Evolutionary conservation across 1,140 invertebrate species (phyloP), one percentile per base, ranked within the genome.

Genomic region (Trichogramma pretiosum): DNA sequence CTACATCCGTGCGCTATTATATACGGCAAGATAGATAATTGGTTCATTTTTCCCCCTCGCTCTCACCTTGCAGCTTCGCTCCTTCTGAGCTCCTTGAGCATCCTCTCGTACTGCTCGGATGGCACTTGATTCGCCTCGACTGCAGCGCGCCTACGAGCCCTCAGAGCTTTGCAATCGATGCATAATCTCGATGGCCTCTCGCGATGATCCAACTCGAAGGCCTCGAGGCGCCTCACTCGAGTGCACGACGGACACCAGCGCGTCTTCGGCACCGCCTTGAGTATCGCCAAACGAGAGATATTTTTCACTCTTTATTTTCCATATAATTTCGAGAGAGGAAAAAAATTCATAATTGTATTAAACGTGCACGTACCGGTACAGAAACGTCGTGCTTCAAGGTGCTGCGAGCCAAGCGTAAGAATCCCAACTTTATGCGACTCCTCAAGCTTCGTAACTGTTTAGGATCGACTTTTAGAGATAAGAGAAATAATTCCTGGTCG

Each of bases 401-500:
- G 2, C 47, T 37, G 1, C 58, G 57, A 14, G 50, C 61, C n/a
- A 66, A 34, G 11, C 50, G 50, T 7, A 68, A 38, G 23, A 65
- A 66, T 2, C 53, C 53, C 2, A 67, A 33, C 32, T 53, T 60
- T 17, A 64, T 36, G 46, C 82, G 71, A 48, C 73, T 76, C 53
- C 80, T 73, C 30, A 83, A 58, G 46, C 75, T 72, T 52, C 74
- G 73, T 3, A 83, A 58, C 45, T 76, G 70, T 42, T 61, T 60
- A 2, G 61, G 55, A 2, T 72, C 63, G 19, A 77, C 72, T 13
- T 76, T 70, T 33, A 74, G 64, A 0, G 72, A 64, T 3, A 80
- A 57, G 13, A 83, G 64, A 52, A 77, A 73, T 34, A 78, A 72
- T 53, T 82, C 81, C 56, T 80, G 73, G 39, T 82, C 77, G n/a